Evolutionary conservation across 2,797 vertebrate genomes (phyloP).

Genomic region (Neosilurus mollespiculum): DNA sequence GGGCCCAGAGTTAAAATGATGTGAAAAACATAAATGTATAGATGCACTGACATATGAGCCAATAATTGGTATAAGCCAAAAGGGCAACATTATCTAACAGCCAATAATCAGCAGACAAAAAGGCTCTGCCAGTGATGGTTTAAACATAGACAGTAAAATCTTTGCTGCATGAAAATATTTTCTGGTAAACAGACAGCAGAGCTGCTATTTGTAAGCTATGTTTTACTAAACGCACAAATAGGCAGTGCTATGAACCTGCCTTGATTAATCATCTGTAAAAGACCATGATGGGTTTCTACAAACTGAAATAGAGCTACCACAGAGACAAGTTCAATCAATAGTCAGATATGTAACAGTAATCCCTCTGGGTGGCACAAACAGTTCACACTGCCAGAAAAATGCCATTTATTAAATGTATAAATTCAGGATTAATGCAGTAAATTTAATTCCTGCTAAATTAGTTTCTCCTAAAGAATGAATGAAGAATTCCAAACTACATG

Average conservation of each 20-base stretch:
- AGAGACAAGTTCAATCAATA: neutral
- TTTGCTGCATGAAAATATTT: neutral
- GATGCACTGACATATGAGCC: neutral
- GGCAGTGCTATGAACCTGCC: neutral
- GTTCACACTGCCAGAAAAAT: neutral
- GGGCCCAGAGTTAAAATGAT: neutral
- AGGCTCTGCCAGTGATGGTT: neutral
- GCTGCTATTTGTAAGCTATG: neutral
- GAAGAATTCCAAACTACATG: neutral
- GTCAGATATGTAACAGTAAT: neutral
- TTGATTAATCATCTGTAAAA: constrained; percentile 20
- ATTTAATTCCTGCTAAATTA: neutral
- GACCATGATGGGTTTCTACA: constrained; percentile 5
- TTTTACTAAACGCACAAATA: neutral
- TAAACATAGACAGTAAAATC: constrained; percentile 3
- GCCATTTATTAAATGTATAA: neutral
- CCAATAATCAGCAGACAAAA: neutral
- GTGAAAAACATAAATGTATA: neutral
- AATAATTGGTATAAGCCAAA: neutral
- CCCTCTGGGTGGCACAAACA: neutral
- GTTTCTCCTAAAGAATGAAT: neutral
- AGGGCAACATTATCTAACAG: neutral
- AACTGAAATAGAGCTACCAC: neutral
- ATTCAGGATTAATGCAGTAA: neutral
- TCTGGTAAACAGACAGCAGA: neutral